Percentiles rank a stretch among this genome's conserved stretches.
Conservation (phyloP, 2,888 invertebrate species). For the Falcaria lacertinaria region DNA sequence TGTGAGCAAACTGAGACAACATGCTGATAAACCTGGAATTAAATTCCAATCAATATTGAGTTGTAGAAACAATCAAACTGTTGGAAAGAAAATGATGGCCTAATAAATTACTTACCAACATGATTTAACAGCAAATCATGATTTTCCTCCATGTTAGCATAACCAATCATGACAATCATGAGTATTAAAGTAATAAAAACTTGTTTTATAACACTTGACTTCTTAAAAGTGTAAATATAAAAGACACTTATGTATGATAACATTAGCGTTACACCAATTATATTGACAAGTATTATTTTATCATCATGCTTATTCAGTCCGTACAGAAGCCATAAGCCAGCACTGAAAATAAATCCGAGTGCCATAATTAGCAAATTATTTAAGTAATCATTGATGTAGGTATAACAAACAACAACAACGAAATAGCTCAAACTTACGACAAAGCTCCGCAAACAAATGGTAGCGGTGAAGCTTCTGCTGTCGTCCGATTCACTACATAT, state of each 20-base stretch:
- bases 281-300: conserved; percentile 87
- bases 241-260: conserved; percentile 84
- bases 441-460: conserved; percentile 88
- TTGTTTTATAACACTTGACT: conserved; percentile 82
- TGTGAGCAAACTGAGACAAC: conserved; percentile 87
- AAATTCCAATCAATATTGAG: not conserved
- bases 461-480: conserved; percentile 87
- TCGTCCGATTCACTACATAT: conserved; percentile 85
- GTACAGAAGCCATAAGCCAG: conserved; percentile 89
- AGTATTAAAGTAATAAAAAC: conserved; percentile 73
- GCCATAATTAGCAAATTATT: no score
- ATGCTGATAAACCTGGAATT: conserved; percentile 82
- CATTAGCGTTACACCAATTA: conserved; percentile 86
- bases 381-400: no score
- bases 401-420: no score
- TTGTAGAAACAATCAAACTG: no score
- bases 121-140: conserved; percentile 71
- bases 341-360: conserved; percentile 68
- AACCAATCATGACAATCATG: conserved; percentile 78
- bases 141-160: conserved; percentile 78
- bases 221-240: conserved; percentile 86
- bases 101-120: conserved; percentile 77
- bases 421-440: no score
- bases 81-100: not conserved
- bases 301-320: conserved; percentile 86